A percentile compares a stretch with the other conserved stretches of the same genome.
phyloP scores from a whole-genome alignment of 2,888 invertebrate species.

The Iphiclides podalirius region DNA sequence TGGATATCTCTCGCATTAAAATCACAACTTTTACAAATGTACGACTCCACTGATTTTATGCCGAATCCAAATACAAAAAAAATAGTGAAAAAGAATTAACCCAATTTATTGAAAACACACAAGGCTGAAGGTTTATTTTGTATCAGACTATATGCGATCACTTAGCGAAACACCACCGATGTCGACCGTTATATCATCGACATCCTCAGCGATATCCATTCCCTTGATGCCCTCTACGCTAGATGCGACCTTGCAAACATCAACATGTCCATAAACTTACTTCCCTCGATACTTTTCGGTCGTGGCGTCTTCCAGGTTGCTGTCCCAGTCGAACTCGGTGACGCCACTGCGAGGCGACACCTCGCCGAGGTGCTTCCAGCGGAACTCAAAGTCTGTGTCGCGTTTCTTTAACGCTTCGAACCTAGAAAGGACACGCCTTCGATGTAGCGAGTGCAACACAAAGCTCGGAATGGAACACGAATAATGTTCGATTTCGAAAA shows the following conservation, averaged over 20 bases:
- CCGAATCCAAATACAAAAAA: background rate
- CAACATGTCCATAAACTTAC: constrained; percentile 35
- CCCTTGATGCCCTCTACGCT: background rate
- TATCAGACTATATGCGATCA: too few species aligned
- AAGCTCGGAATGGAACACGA: too few species aligned
- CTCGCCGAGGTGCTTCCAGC: constrained; percentile 92
- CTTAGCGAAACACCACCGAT: background rate
- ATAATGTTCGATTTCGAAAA: too few species aligned
- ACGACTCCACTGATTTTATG: background rate
- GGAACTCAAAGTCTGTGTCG: constrained; percentile 89
- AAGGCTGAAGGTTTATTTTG: too few species aligned
- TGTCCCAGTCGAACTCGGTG: constrained; percentile 94
- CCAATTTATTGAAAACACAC: too few species aligned
- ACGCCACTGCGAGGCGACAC: constrained; percentile 86
- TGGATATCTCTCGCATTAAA: background rate
- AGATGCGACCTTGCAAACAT: constrained; percentile 12
- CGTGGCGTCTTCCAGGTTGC: constrained; percentile 86
- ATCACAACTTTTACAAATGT: background rate
- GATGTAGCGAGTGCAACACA: too few species aligned
- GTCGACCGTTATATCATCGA: background rate
- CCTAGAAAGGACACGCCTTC: constrained; percentile 64
- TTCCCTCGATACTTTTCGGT: constrained; percentile 71
- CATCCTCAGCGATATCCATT: too few species aligned
- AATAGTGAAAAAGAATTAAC: too few species aligned
- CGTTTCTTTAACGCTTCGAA: constrained; percentile 89